These are phyloP conservation scores for Trachythela sp. DNA, from an alignment of 64 coral and sea anemone genomes.

Conservation along the genomic window DNA sequence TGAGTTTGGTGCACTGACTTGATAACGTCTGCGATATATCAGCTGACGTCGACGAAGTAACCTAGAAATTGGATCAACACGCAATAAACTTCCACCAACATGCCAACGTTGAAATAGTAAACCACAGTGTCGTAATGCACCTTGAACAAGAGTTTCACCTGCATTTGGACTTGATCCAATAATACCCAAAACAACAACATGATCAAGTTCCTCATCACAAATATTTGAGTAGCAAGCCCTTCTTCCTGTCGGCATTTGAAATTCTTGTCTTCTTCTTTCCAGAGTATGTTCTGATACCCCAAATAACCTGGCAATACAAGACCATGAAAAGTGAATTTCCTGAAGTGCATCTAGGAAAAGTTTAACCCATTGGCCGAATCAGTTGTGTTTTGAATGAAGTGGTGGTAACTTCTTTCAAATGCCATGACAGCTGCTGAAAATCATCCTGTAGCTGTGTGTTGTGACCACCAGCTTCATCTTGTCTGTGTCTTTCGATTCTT, in stretches of 20 bases:
- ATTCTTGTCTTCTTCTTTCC: conserved; percentile 6
- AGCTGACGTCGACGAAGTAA: conserved; percentile 28
- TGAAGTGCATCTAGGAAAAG: not conserved
- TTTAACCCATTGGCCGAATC: not conserved
- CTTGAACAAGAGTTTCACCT: not conserved
- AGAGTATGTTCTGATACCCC: not conserved
- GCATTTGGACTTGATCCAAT: not conserved
- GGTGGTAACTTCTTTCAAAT: not conserved
- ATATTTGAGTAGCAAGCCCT: not conserved
- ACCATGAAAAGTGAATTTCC: not conserved
- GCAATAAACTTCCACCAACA: not conserved
- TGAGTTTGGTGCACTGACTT: conserved; percentile 47
- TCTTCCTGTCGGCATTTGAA: not conserved
- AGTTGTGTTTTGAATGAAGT: not conserved
- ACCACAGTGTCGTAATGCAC: not conserved
- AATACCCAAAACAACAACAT: not conserved
- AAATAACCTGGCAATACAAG: not conserved
- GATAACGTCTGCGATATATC: conserved; percentile 50
- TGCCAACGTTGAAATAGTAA: not conserved
- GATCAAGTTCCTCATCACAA: not conserved
- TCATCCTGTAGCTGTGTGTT: not conserved
- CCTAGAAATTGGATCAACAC: conserved; percentile 51
- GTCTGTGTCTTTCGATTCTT: too few species aligned
- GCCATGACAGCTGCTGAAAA: not conserved
- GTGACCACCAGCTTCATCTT: not conserved